These are phyloP conservation scores for Gambusia affinis DNA, from an alignment of 2,113 vertebrate genomes.

Conservation along the genomic window DNA sequence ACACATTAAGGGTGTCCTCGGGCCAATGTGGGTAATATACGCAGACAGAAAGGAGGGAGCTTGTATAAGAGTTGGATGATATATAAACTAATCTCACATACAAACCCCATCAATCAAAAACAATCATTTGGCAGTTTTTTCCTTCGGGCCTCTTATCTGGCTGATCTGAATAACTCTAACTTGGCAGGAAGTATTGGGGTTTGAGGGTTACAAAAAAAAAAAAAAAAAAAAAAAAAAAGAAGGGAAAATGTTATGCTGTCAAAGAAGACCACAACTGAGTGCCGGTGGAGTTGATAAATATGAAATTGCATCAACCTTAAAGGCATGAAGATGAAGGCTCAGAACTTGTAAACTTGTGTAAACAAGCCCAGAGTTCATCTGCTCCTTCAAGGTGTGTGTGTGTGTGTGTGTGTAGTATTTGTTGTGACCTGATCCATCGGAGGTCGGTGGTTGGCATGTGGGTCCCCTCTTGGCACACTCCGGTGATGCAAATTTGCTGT, in stretches of 20 bases:
- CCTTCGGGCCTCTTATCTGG: conserved; percentile 61
- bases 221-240: conserved; percentile 33
- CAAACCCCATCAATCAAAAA: conserved; percentile 64
- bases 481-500: conserved; percentile 71
- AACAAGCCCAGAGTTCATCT: conserved; percentile 32
- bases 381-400: not conserved
- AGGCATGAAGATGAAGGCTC: conserved; percentile 19
- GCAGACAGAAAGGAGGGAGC: conserved; percentile 31
- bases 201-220: conserved; percentile 43
- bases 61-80: conserved; percentile 46
- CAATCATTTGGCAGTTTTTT: conserved; percentile 60
- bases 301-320: conserved; percentile 46
- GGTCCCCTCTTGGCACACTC: conserved; percentile 84
- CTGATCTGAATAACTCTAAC: conserved; percentile 52
- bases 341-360: conserved; percentile 35
- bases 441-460: conserved; percentile 88
- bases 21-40: conserved; percentile 55
- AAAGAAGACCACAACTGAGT: conserved; percentile 59
- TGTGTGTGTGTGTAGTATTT: not conserved
- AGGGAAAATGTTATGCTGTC: conserved; percentile 36
- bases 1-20: conserved; percentile 50
- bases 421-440: conserved; percentile 90
- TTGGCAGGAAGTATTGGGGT: conserved; percentile 56
- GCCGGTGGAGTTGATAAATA: conserved; percentile 46
- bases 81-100: conserved; percentile 63